Base-by-base conservation (phyloP, 2,113 vertebrate genomes). In the Cyprinodon variegatus region DNA sequence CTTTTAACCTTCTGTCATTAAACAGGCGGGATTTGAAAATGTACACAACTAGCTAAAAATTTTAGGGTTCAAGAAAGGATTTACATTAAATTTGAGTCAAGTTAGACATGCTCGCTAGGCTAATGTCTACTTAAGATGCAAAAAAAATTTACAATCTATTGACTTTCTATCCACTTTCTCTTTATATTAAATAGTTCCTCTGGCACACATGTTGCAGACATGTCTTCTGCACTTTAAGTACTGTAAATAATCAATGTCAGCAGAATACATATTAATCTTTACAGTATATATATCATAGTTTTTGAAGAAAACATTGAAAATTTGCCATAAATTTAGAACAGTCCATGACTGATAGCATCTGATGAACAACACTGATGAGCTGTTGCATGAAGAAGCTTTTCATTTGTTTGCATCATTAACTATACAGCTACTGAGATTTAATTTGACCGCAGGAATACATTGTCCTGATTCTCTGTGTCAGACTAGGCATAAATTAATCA, bases 401-500 rank as follows among this genome's bases (percentile, higher is more conserved):
- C 40, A 20, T 36, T 41, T 39, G 69, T 76, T 41, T 67, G 66
- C 72, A 73, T 78, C 65, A 48, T 77, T 68, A 11, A 74, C 12
- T 72, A 67, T 50, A 53, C 37, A 81, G 11, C 64, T 71, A 67
- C 65, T 48, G 41, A 62, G 57, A 71, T 73, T 67, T 77, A 68
- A 77, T 78, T 71, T 73, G 57, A 64, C 68, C 64, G 68, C 65
- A 39, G 36, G 29, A 72, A 65, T 66, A 73, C 45, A 62, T 36
- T 71, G 36, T 12, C 3, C 50, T 37, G 65, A 71, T 72, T 74
- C 65, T 76, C 39, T 57, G 63, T 53, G 66, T 53, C 72, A 72
- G 53, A 82, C 48, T 63, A 61, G 38, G 76, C 66, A 78, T 53
- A 22, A 78, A 73, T 73, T 8, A 86, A 81, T 79, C 8, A 20